Evolutionary conservation across 2,113 vertebrate genomes (phyloP).

Genomic region (Madoqua kirkii): DNA sequence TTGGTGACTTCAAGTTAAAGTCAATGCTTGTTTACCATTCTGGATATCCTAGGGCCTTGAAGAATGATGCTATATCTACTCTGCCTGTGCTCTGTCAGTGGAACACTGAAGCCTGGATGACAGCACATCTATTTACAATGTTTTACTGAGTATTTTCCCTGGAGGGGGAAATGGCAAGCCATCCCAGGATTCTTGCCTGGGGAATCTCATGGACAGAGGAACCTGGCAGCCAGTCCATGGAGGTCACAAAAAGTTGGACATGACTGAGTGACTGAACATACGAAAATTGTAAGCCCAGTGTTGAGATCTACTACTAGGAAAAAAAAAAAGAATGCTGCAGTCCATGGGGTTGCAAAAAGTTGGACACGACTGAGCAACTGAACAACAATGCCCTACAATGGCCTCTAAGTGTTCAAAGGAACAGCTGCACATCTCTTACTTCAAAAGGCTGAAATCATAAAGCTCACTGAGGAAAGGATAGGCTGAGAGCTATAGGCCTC

Average conservation of each 20-base stretch:
- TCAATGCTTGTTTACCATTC: not conserved
- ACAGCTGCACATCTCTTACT: not conserved
- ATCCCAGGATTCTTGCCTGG: not conserved
- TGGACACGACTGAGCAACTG: fast-evolving
- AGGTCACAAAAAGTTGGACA: not conserved
- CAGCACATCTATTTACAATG: not conserved
- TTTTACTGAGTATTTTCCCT: not conserved
- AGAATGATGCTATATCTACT: not conserved
- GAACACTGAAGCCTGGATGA: not conserved
- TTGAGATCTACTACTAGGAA: not conserved
- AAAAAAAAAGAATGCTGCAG: not conserved
- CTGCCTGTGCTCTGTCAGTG: not conserved
- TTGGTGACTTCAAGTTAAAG: not conserved
- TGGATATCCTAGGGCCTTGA: not conserved
- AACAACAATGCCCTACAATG: not conserved
- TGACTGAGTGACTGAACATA: not conserved
- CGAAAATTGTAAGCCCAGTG: not conserved
- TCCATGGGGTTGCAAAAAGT: not conserved
- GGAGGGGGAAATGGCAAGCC: not conserved
- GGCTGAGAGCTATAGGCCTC: not conserved
- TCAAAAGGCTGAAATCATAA: not conserved
- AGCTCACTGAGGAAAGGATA: not conserved
- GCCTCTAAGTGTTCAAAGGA: not conserved
- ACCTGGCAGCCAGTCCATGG: not conserved
- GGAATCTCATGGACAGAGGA: not conserved